These are phyloP conservation scores for Diachasmimorpha longicaudata DNA, from an alignment of 1,140 invertebrate genomes.

Conservation along the genomic window DNA sequence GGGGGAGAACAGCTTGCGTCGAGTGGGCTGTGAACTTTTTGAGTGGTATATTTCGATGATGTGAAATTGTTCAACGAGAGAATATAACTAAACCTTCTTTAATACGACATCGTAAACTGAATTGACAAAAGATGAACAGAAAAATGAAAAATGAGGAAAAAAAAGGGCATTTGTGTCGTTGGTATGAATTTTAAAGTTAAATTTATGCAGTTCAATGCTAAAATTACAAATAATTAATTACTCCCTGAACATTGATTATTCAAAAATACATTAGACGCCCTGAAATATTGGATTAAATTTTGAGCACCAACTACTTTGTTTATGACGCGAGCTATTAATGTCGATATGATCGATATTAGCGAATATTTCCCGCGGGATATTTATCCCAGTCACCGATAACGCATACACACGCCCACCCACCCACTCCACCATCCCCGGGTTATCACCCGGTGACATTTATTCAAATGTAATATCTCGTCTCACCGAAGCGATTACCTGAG, in stretches of 20 bases:
- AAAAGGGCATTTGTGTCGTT: too few relatives aligned
- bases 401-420: constrained; percentile 45
- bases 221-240: constrained; percentile 30
- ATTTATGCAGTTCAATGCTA: too few relatives aligned
- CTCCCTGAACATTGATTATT: too few relatives aligned
- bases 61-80: not conserved
- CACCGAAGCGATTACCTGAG: constrained; percentile 46
- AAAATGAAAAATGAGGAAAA: not conserved
- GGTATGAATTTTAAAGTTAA: too few relatives aligned
- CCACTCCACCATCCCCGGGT: constrained; percentile 30
- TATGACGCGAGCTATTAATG: constrained; percentile 26
- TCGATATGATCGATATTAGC: constrained; percentile 30
- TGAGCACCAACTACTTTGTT: constrained; percentile 23
- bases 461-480: constrained; percentile 47
- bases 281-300: constrained; percentile 26
- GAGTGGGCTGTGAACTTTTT: constrained; percentile 60
- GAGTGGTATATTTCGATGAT: constrained; percentile 17
- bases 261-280: constrained; percentile 11
- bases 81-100: not conserved
- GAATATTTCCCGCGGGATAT: constrained; percentile 54
- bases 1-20: constrained; percentile 60
- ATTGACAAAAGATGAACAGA: not conserved
- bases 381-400: constrained; percentile 33
- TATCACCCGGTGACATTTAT: constrained; percentile 59
- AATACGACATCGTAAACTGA: not conserved